A percentile compares a stretch with the other conserved stretches of the same genome.
Evolutionary conservation across 2,797 vertebrate species (phyloP).

Genomic region (Sebastes wilsoni): DNA sequence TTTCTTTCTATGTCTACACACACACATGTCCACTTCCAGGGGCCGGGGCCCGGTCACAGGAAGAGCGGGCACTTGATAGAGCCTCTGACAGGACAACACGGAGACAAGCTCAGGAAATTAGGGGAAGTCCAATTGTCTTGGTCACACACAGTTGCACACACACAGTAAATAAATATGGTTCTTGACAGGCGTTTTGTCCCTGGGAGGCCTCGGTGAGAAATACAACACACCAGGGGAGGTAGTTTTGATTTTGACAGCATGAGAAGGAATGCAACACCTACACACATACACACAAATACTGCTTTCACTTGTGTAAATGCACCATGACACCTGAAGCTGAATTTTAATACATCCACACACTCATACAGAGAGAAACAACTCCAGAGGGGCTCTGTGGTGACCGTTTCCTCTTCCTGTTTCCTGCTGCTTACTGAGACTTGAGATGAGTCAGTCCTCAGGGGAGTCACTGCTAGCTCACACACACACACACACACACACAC

Average conservation of each 20-base stretch:
- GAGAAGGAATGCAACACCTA: background rate
- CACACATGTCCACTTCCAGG: constrained; percentile 11
- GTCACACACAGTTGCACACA: background rate
- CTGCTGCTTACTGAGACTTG: constrained; percentile 60
- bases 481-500: background rate
- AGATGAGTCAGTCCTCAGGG: constrained; percentile 57
- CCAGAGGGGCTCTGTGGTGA: constrained; percentile 37
- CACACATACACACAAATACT: background rate
- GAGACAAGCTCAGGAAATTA: constrained; percentile 35
- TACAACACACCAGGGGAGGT: background rate
- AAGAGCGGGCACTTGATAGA: constrained; percentile 44
- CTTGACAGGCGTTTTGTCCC: background rate
- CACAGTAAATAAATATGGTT: background rate
- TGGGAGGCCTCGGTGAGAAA: background rate
- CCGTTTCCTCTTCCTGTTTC: constrained; percentile 76
- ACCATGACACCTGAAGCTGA: constrained; percentile 11
- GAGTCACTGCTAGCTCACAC: constrained; percentile 5
- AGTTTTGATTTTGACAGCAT: constrained; percentile 15
- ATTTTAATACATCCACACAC: constrained; percentile 19
- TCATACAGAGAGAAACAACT: constrained; percentile 7
- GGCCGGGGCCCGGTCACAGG: constrained; percentile 51
- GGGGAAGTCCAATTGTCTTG: constrained; percentile 57
- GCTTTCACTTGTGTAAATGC: background rate
- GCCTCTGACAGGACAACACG: constrained; percentile 23
- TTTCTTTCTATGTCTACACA: constrained; percentile 2